Conservation (phyloP, 2,113 vertebrate genomes). For the Hemiprocne comata region DNA sequence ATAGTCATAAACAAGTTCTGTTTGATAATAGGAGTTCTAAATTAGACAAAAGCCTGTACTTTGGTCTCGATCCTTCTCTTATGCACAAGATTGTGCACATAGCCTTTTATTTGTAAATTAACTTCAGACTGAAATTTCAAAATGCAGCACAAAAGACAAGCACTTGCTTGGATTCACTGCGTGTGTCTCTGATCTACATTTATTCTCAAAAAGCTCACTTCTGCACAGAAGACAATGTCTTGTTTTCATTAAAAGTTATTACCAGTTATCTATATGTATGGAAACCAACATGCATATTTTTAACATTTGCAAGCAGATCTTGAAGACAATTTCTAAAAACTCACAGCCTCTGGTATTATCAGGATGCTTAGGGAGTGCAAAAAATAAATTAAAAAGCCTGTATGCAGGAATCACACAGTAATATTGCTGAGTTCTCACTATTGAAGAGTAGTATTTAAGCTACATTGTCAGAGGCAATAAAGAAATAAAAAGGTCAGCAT, state of each 20-base stretch:
- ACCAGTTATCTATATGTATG: background rate
- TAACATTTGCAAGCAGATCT: background rate
- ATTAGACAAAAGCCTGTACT: background rate
- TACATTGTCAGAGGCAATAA: background rate
- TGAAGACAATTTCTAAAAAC: background rate
- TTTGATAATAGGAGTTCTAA: background rate
- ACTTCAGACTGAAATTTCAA: background rate
- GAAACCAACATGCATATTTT: background rate
- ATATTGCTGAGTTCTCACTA: background rate
- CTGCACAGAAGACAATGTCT: background rate
- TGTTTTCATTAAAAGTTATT: background rate
- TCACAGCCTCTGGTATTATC: background rate
- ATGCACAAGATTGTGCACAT: background rate
- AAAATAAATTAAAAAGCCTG: background rate
- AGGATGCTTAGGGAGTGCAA: background rate
- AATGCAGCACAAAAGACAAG: background rate
- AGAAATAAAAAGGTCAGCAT: background rate
- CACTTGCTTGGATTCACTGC: background rate
- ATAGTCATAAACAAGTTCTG: background rate
- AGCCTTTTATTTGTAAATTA: background rate
- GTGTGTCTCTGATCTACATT: background rate
- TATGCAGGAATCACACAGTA: background rate
- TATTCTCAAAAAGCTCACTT: background rate
- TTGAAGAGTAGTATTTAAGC: background rate
- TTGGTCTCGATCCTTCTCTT: background rate